phyloP scores from a whole-genome alignment of 2,113 vertebrate genomes.

The Hystrix brachyura region DNA sequence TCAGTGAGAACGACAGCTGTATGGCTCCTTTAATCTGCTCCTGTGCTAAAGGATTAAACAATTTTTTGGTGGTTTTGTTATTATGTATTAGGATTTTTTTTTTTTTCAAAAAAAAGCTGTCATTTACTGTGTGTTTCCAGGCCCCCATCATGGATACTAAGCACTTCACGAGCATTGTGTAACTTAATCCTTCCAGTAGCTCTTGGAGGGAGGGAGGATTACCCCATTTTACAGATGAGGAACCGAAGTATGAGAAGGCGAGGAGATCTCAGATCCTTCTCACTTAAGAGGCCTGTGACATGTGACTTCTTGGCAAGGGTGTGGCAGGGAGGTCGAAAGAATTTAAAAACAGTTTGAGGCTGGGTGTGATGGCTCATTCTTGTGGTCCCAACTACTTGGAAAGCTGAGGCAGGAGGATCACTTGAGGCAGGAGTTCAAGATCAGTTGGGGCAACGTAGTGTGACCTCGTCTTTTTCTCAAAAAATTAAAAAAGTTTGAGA shows the following conservation, averaged over 20 bases:
- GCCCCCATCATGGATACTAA: background rate
- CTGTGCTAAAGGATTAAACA: conserved; percentile 71
- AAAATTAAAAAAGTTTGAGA: background rate
- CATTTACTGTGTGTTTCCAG: background rate
- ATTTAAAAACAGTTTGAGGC: background rate
- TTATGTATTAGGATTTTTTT: conserved; percentile 40
- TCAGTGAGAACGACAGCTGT: conserved; percentile 71
- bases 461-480: background rate
- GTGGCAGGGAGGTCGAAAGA: background rate
- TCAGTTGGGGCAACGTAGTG: background rate
- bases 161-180: background rate
- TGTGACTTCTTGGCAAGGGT: background rate
- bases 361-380: background rate
- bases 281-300: background rate
- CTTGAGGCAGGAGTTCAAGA: background rate
- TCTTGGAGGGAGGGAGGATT: background rate
- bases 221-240: background rate
- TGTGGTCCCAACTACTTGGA: background rate
- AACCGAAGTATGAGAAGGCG: background rate
- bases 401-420: background rate
- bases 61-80: conserved; percentile 80
- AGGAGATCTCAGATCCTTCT: background rate
- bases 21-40: conserved; percentile 70
- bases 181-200: background rate
- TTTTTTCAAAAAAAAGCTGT: background rate